phyloP scores from a whole-genome alignment of 2,888 invertebrate species.

The Phlogophora meticulosa region DNA sequence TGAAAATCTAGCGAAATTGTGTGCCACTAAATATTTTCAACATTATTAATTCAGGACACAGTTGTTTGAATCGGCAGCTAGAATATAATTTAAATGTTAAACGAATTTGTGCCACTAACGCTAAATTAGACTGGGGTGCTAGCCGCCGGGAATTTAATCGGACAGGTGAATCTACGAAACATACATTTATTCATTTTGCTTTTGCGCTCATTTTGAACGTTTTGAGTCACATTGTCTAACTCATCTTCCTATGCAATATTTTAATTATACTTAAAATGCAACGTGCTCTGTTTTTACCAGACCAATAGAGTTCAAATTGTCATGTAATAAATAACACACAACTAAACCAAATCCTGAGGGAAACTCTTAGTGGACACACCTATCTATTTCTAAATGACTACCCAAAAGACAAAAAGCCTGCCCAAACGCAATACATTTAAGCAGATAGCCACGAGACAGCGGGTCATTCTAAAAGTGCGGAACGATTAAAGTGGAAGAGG shows the following conservation, averaged over 20 bases:
- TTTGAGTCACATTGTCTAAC: conserved; percentile 43
- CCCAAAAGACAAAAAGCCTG: conserved; percentile 32
- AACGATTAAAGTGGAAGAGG: conserved; percentile 75
- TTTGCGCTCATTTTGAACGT: conserved; percentile 53
- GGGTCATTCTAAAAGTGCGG: conserved; percentile 76
- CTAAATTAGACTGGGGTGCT: conserved; percentile 82
- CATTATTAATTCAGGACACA: conserved; percentile 88
- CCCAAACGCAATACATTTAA: conserved; percentile 54
- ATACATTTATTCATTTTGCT: conserved; percentile 71
- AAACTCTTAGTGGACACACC: conserved; percentile 25
- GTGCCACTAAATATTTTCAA: conserved; percentile 89
- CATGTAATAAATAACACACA: not conserved
- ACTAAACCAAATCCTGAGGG: conserved; percentile 4
- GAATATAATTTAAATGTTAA: conserved; percentile 90
- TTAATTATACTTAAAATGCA: conserved; percentile 14
- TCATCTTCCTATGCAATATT: conserved; percentile 30
- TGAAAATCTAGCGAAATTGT: conserved; percentile 90
- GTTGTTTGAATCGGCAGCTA: conserved; percentile 87
- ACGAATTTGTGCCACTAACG: conserved; percentile 88
- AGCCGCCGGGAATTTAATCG: conserved; percentile 81
- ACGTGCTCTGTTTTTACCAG: not conserved
- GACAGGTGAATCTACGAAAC: conserved; percentile 79
- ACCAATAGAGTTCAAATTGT: conserved; percentile 12
- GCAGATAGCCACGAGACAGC: conserved; percentile 71
- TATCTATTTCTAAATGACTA: conserved; percentile 29